phyloP scores from a whole-genome alignment of 2,888 invertebrate species.

The Leucoma salicis region DNA sequence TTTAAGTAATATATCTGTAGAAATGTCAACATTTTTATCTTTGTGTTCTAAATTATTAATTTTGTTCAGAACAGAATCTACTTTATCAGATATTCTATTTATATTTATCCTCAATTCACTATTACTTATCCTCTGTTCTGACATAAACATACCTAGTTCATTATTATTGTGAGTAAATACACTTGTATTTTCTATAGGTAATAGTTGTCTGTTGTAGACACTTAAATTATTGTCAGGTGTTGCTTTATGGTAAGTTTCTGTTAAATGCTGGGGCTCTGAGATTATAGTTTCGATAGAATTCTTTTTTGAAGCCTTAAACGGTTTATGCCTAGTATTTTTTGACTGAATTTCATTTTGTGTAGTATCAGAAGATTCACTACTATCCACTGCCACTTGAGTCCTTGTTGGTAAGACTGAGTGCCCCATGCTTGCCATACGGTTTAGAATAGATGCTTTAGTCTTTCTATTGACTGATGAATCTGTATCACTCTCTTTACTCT shows the following conservation, averaged over 20 bases:
- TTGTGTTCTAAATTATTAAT: conserved; percentile 40
- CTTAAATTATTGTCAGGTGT: conserved; percentile 30
- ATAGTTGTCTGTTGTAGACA: conserved; percentile 43
- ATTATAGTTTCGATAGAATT: conserved; percentile 37
- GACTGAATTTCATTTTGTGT: conserved; percentile 43
- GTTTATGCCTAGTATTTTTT: conserved; percentile 54
- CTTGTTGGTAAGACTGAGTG: conserved; percentile 64
- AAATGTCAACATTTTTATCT: conserved; percentile 32
- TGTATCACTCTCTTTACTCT: conserved; percentile 59
- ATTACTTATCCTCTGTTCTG: conserved; percentile 67
- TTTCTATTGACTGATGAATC: conserved; percentile 57
- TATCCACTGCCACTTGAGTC: conserved; percentile 34
- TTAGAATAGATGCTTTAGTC: conserved; percentile 65
- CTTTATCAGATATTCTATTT: conserved; percentile 61
- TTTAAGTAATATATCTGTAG: conserved; percentile 58
- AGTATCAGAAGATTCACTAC: conserved; percentile 66
- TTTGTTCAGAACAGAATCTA: conserved; percentile 56
- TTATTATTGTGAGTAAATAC: conserved; percentile 27
- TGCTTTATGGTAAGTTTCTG: conserved; percentile 33
- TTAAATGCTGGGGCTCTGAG: conserved; percentile 27
- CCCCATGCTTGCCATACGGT: conserved; percentile 71
- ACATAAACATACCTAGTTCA: conserved; percentile 53
- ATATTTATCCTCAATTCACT: conserved; percentile 70
- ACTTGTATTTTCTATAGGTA: conserved; percentile 46
- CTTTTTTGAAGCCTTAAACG: conserved; percentile 44